Percentiles rank a stretch among this genome's conserved stretches.
Conservation (phyloP, 2,113 vertebrate genomes). For the Charadrius vociferus region DNA sequence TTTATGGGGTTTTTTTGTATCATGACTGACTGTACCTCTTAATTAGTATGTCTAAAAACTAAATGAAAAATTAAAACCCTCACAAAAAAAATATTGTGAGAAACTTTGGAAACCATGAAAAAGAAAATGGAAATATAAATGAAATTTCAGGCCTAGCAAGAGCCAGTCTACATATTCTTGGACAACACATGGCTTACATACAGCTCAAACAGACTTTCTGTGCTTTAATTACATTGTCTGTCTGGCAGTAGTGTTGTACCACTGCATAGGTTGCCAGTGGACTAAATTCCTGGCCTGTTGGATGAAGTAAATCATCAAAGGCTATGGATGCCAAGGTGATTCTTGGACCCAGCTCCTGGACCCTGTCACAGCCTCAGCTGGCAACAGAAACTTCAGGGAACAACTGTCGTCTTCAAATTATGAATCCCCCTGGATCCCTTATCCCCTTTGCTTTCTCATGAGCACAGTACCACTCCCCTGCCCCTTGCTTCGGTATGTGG, state of each 20-base stretch:
- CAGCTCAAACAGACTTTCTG: not conserved
- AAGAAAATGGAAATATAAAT: not conserved
- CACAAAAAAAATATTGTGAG: not conserved
- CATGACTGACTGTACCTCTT: not conserved
- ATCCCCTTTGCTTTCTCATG: not conserved
- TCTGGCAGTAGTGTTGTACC: not conserved
- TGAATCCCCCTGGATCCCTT: not conserved
- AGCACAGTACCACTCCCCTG: not conserved
- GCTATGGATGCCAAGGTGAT: not conserved
- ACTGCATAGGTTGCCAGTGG: not conserved
- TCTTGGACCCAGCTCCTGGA: not conserved
- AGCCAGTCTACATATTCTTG: not conserved
- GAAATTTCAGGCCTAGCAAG: not conserved
- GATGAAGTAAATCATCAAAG: not conserved
- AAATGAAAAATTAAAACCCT: not conserved
- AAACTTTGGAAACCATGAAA: not conserved
- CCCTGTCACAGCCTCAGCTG: not conserved
- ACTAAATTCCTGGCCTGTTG: not conserved
- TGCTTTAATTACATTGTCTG: not conserved
- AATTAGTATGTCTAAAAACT: not conserved
- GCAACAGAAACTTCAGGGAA: not conserved
- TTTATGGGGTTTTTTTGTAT: rapidly evolving
- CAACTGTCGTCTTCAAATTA: not conserved
- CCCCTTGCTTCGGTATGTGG: no score
- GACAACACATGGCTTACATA: not conserved